Evolutionary conservation across 2,888 invertebrate genomes (phyloP).

Genomic region (Ormyrus rosae): DNA sequence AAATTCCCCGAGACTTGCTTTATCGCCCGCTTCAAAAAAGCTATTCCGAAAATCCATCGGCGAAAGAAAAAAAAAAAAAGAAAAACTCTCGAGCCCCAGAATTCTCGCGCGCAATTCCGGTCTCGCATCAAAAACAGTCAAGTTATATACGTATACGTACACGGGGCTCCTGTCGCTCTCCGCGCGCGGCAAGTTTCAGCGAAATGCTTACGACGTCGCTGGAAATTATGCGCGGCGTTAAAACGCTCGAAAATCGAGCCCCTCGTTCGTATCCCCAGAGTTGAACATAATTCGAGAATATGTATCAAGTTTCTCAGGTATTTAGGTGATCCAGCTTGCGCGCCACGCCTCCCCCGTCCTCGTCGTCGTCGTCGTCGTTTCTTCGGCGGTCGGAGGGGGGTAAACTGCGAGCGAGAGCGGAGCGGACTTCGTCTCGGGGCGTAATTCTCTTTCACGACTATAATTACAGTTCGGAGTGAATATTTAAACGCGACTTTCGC

Average conservation of each 20-base stretch:
- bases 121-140: too few relatives aligned
- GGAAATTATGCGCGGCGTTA: constrained; percentile 24
- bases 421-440: constrained; percentile 20
- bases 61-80: too few relatives aligned
- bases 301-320: constrained; percentile 53
- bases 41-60: too few relatives aligned
- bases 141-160: too few relatives aligned
- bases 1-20: too few relatives aligned
- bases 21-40: too few relatives aligned
- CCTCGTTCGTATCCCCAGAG: constrained; percentile 12
- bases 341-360: neutral
- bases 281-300: constrained; percentile 53
- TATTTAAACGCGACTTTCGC: constrained; percentile 51
- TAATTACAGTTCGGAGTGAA: constrained; percentile 52
- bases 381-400: neutral
- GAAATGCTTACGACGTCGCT: constrained; percentile 44
- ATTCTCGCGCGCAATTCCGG: too few relatives aligned
- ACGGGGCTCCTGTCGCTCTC: constrained; percentile 1
- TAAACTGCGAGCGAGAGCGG: constrained; percentile 13
- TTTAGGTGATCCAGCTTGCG: constrained; percentile 19
- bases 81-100: too few relatives aligned
- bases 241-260: neutral
- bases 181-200: constrained; percentile 42
- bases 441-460: constrained; percentile 48
- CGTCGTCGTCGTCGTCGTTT: neutral